Evolutionary conservation across 2,888 invertebrate species (phyloP).

Genomic region (Leistus spinibarbis): DNA sequence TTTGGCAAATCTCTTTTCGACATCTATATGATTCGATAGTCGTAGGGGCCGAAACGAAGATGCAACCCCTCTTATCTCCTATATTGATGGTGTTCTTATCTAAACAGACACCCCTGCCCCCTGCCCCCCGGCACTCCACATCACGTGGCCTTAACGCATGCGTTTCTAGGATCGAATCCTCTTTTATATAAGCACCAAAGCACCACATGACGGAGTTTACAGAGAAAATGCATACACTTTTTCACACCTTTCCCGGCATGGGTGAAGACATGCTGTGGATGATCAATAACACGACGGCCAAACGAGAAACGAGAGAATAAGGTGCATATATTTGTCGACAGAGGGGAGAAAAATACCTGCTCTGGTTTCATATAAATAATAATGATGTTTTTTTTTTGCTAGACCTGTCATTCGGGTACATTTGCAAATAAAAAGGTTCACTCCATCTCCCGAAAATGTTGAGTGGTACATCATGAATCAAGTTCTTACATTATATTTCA

Average conservation of each 20-base stretch:
- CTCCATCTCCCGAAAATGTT: background rate
- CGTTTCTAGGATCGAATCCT: background rate
- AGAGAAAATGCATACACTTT: conserved; percentile 15
- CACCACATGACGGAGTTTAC: background rate
- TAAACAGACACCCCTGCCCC: background rate
- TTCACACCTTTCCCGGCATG: conserved; percentile 18
- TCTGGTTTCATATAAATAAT: background rate
- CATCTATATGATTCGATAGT: conserved; percentile 34
- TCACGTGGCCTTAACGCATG: background rate
- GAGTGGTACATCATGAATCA: background rate
- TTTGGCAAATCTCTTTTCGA: conserved; percentile 29
- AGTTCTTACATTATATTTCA: background rate
- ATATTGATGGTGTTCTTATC: conserved; percentile 34
- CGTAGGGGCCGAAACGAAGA: background rate
- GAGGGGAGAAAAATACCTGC: background rate
- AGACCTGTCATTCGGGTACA: background rate
- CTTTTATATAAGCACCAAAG: background rate
- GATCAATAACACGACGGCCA: conserved; percentile 23
- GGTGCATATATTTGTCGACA: background rate
- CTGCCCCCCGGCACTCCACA: background rate
- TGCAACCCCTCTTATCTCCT: conserved; percentile 24
- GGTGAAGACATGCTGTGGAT: background rate
- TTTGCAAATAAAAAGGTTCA: background rate
- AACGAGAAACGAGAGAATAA: conserved; percentile 1
- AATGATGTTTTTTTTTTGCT: background rate